phyloP scores from a whole-genome alignment of 2,113 vertebrate species.

The Tachysurus fulvidraco region DNA sequence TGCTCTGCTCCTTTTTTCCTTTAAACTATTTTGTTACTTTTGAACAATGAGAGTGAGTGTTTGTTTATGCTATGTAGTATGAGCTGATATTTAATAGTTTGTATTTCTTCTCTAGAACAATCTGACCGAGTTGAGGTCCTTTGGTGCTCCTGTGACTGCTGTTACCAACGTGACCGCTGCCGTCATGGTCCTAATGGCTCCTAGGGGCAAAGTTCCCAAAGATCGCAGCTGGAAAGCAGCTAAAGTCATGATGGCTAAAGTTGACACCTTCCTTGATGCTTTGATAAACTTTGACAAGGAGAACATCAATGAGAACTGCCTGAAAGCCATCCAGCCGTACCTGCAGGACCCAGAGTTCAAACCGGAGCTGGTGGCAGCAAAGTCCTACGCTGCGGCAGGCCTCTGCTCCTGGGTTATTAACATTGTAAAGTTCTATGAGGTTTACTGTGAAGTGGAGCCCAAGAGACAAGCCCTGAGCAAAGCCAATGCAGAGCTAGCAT shows the following conservation, averaged over 20 bases:
- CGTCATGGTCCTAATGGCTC: slow-evolving; percentile 88
- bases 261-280: slow-evolving; percentile 88
- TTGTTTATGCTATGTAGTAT: neutral
- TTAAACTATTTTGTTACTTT: too few species aligned
- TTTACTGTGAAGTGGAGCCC: slow-evolving; percentile 91
- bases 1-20: too few species aligned
- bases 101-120: slow-evolving; percentile 79
- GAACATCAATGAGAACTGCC: slow-evolving; percentile 88
- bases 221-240: slow-evolving; percentile 95
- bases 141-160: slow-evolving; percentile 82
- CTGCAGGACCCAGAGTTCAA: slow-evolving; percentile 86
- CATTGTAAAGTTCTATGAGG: slow-evolving; percentile 83
- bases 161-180: slow-evolving; percentile 91
- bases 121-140: slow-evolving; percentile 91
- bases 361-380: slow-evolving; percentile 83
- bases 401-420: slow-evolving; percentile 98
- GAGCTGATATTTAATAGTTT: neutral
- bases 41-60: neutral
- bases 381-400: slow-evolving; percentile 84
- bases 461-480: slow-evolving; percentile 86
- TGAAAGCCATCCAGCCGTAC: slow-evolving; percentile 89
- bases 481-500: slow-evolving; percentile 82
- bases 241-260: slow-evolving; percentile 85
- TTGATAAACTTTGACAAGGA: slow-evolving; percentile 89
- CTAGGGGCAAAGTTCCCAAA: slow-evolving; percentile 82